Evolutionary conservation across 2,113 vertebrate genomes (phyloP).

Genomic region (Pao palembangensis): DNA sequence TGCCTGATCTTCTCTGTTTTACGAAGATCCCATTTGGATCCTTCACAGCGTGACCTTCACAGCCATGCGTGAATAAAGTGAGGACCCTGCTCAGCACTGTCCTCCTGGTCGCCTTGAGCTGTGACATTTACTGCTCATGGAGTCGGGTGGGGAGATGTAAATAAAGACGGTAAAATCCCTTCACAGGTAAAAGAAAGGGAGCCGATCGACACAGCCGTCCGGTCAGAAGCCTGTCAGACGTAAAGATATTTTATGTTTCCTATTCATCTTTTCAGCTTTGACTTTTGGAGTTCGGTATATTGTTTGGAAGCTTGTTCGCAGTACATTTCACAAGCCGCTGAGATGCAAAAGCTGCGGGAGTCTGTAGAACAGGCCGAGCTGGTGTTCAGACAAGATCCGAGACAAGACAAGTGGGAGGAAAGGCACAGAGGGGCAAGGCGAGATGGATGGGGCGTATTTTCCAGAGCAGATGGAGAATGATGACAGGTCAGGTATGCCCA

Average conservation of each 20-base stretch:
- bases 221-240: neutral
- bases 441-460: constrained; percentile 48
- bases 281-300: too few relatives aligned
- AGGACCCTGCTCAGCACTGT: neutral
- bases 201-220: neutral
- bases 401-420: constrained; percentile 21
- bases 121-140: constrained; percentile 54
- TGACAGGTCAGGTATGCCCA: constrained; percentile 54
- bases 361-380: constrained; percentile 12
- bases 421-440: constrained; percentile 20
- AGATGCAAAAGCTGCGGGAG: neutral
- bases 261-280: neutral
- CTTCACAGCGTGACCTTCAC: too few relatives aligned
- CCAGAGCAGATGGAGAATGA: constrained; percentile 45
- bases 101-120: constrained; percentile 52
- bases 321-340: constrained; percentile 3
- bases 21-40: too few relatives aligned
- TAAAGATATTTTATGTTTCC: neutral
- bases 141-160: constrained; percentile 67
- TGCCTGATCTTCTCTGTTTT: too few relatives aligned
- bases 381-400: constrained; percentile 24
- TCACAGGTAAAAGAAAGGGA: constrained; percentile 36
- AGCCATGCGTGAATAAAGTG: neutral
- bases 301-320: neutral
- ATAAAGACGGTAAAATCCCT: constrained; percentile 74